Conservation (phyloP, 2,797 vertebrate species). For the Fistularia commersonii region DNA sequence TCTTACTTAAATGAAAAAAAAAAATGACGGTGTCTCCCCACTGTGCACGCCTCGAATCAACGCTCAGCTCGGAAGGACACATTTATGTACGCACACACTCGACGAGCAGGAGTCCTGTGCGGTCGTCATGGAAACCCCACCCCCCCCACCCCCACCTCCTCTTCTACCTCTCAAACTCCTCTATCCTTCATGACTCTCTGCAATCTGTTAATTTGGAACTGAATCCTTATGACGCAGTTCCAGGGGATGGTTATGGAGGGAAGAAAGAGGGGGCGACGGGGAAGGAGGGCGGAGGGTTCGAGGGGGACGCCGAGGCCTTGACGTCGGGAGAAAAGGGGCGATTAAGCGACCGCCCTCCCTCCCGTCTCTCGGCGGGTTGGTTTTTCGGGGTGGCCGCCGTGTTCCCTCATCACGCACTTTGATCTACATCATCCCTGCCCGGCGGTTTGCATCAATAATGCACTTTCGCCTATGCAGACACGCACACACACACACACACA, state of each 20-base stretch:
- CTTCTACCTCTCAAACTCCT: constrained; percentile 31
- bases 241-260: constrained; percentile 28
- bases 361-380: constrained; percentile 10
- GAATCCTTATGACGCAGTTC: constrained; percentile 44
- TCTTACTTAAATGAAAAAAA: constrained; percentile 18
- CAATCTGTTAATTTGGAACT: constrained; percentile 70
- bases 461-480: constrained; percentile 34
- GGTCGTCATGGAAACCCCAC: constrained; percentile 71
- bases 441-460: constrained; percentile 65
- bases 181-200: constrained; percentile 56
- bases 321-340: constrained; percentile 13
- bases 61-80: not conserved
- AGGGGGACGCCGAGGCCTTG: constrained; percentile 18
- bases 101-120: constrained; percentile 60
- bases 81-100: constrained; percentile 7
- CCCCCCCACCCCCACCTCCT: constrained; percentile 3
- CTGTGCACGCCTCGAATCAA: constrained; percentile 35
- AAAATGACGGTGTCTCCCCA: constrained; percentile 39
- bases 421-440: constrained; percentile 59
- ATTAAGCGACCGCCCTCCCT: not conserved
- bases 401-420: constrained; percentile 58
- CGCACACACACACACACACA: constrained; percentile 22
- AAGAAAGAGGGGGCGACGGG: not conserved
- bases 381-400: constrained; percentile 25
- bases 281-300: too few relatives aligned